Conservation (phyloP, 1,140 invertebrate genomes). For the Trichonephila clavata region DNA sequence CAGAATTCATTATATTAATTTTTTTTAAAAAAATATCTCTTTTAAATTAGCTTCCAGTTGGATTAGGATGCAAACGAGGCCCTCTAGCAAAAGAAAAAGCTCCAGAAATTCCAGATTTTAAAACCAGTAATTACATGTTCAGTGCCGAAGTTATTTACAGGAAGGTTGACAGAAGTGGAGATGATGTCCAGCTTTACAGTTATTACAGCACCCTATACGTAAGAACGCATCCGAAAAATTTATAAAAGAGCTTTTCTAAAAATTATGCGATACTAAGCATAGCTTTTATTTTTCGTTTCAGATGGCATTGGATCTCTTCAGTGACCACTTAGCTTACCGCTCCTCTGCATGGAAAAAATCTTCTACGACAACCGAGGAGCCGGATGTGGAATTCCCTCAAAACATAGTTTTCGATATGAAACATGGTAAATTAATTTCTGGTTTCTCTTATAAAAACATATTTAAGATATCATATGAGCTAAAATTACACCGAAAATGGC, state of each 20-base stretch:
- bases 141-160: constrained; percentile 54
- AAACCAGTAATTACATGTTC: not conserved
- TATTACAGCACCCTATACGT: constrained; percentile 51
- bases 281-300: not conserved
- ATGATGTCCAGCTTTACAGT: not conserved
- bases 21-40: not conserved
- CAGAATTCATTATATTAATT: too few species aligned
- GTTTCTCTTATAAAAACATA: not conserved
- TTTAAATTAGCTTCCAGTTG: constrained; percentile 13
- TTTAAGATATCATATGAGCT: too few species aligned
- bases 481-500: too few species aligned
- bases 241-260: not conserved
- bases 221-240: not conserved
- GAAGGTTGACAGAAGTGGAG: not conserved
- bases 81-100: not conserved
- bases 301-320: constrained; percentile 28
- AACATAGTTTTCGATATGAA: constrained; percentile 12
- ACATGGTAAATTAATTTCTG: constrained; percentile 5
- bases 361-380: not conserved
- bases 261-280: not conserved
- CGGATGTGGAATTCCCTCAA: not conserved
- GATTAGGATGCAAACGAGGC: constrained; percentile 18
- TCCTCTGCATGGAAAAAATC: constrained; percentile 42
- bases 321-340: constrained; percentile 13
- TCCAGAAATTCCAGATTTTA: not conserved